Evolutionary conservation across 2,888 invertebrate species (phyloP), one percentile per base, ranked within the genome.

Genomic region (Paralinhomoeus sp.): DNA sequence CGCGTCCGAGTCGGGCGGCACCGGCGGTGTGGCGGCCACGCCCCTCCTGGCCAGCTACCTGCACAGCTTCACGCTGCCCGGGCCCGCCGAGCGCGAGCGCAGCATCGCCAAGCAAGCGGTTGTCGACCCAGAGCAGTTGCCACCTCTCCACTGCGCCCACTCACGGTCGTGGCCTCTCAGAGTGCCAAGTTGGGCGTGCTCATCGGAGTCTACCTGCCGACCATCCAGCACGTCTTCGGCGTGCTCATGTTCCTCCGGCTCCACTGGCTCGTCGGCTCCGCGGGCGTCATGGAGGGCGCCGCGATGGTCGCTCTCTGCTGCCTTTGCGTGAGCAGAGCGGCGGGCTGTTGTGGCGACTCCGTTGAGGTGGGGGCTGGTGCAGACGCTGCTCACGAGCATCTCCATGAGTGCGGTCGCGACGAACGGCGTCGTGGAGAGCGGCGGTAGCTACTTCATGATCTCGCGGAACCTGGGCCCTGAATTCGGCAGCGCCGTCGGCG

Each of bases 341-440:
- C 17, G 9, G 35, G 3, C 18, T 18, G 7, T 17, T 35, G 9
- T 18, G n/a, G 5, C 17, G n/a, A n/a, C 18, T 35, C 9, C 35
- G 17, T 17, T 7, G 17, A 35, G 18, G 3, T 3, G 3, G 3
- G 5, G n/a, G 3, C 35, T 35, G 22, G 49, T 59, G 40, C 57
- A 68, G 67, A 69, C 69, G 13, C 58, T 67, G 48, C 56, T 68
- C 40, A 70, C 69, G 2, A 64, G 91, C 48, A 91, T 97, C 62
- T 93, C 93, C 45, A 87, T 97, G 83, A 89, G 89, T 56, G 97
- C 97, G 47, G 93, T 97, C 59, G 97, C 97, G 35, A 97, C 97
- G 36, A 97, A 97, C 67, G 97, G 97, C 31, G 91, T 91, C 54
- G 91, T 97, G 48, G 89, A 93, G 45, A 51, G 81, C 24, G 97